Base-by-base conservation (phyloP, 2,113 vertebrate species). In the Accipiter virgatus region DNA sequence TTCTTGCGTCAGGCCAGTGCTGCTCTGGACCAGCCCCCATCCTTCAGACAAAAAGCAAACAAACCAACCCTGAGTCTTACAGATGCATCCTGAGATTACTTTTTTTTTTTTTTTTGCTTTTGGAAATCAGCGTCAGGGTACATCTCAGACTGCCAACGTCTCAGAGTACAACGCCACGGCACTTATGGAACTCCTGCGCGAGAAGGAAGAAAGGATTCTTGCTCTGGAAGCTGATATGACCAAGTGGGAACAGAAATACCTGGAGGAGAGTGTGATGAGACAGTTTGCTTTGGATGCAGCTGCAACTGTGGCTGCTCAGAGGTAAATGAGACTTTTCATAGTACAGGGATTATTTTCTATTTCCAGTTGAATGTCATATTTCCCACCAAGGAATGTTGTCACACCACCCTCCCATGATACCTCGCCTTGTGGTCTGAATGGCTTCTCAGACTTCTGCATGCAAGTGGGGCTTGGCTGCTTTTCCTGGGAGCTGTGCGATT, bases 201-300 rank as follows among this genome's bases (percentile, higher is more conserved):
- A 99, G 97, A 99, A 99, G 93, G 99, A 99, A 23, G 99, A 99
- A 87, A 98, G 99, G 43, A 99, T 99, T 91, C 98, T 99, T 52
- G 99, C 99, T 45, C 98, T 99, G 97, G 99, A 99, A 98, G 99
- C 99, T 4, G 99, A 99, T 97, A 99, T 99, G 99, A 99, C 99
- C 79, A 99, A 99, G 94, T 99, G 99, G 99, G 99, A 99, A 61
- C 99, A 99, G 98, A 99, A 99, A 31, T 99, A 99, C 94, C 97
- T 99, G 97, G 99, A 99, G 95, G 99, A 99, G 97, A 99, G 99
- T 2, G 99, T 99, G 94, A 99, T 99, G 99, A 98, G 99, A 86
- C 99, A 99, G 98, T 99, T 99, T 63, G 99, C 99, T 68, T 96
- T 99, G 96, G 99, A 99, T 90, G 99, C 99, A 7, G 99, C 99